Percentiles rank a stretch among this genome's conserved stretches.
Conservation (phyloP, 2,797 vertebrate species). For the Delichon dasypus region DNA sequence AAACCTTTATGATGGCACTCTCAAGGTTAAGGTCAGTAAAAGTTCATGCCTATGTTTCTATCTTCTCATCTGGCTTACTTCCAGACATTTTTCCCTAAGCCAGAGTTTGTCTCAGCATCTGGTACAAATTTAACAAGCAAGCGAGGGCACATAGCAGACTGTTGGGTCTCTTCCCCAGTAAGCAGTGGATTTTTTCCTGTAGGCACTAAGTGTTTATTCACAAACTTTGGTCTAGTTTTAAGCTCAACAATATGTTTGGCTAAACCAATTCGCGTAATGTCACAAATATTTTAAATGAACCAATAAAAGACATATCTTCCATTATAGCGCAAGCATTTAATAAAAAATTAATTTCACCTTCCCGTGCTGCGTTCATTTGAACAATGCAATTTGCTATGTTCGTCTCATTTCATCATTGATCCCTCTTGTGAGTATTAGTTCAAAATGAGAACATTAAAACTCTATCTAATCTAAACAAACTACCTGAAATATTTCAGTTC, state of each 20-base stretch:
- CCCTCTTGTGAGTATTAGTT: conserved; percentile 21
- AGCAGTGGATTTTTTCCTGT: background rate
- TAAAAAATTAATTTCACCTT: background rate
- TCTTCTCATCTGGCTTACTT: background rate
- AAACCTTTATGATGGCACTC: background rate
- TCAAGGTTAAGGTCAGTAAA: background rate
- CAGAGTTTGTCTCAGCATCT: conserved; percentile 23
- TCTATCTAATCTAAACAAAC: conserved; percentile 26
- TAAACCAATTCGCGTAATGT: background rate
- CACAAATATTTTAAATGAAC: background rate
- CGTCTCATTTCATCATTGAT: conserved; percentile 22
- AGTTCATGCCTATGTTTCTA: background rate
- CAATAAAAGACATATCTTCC: background rate
- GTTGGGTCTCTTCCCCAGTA: background rate
- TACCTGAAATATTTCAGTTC: conserved; percentile 7
- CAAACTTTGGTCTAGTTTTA: background rate
- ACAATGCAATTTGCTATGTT: background rate
- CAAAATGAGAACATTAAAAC: conserved; percentile 19
- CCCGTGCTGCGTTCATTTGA: background rate
- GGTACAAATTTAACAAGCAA: conserved; percentile 20
- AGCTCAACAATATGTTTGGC: background rate
- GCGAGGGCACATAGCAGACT: background rate
- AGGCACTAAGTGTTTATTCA: background rate
- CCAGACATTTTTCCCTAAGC: conserved; percentile 1
- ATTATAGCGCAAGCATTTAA: background rate